phyloP scores from a whole-genome alignment of 2,113 vertebrate genomes.

The Leiothrix lutea region DNA sequence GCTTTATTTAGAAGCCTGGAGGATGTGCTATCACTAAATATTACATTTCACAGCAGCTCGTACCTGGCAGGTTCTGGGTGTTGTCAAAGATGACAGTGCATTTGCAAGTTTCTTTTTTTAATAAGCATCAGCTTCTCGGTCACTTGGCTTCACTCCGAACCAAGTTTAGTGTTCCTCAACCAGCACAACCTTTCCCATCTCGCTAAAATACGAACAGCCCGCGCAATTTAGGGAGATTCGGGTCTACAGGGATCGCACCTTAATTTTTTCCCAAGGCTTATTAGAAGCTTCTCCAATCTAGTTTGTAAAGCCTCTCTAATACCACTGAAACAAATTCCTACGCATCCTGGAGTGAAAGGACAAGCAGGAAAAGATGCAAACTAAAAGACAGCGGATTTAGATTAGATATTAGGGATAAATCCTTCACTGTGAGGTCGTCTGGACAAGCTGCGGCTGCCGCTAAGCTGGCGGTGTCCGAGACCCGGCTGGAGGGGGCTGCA shows the following conservation, averaged over 20 bases:
- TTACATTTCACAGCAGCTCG: not conserved
- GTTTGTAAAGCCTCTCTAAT: not conserved
- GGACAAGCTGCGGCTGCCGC: not conserved
- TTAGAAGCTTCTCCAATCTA: fast-evolving
- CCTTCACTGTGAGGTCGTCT: not conserved
- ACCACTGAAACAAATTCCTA: not conserved
- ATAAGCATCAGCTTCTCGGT: not conserved
- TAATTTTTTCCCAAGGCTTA: fast-evolving
- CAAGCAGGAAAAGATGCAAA: not conserved
- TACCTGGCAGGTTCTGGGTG: not conserved
- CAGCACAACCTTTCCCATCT: not conserved
- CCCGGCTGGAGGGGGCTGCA: not conserved
- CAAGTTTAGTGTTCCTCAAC: not conserved
- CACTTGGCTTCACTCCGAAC: not conserved
- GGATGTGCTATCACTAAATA: not conserved
- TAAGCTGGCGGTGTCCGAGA: not conserved
- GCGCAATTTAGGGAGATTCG: fast-evolving
- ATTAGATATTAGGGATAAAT: not conserved
- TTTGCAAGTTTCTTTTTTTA: not conserved
- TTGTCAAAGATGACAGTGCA: not conserved
- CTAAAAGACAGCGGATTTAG: too few species aligned
- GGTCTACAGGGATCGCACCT: not conserved
- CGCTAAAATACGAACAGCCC: too few species aligned
- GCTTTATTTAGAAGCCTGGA: not conserved
- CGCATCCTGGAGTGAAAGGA: too few species aligned